phyloP scores from a whole-genome alignment of 2,113 vertebrate genomes.

The Danionella cerebrum region DNA sequence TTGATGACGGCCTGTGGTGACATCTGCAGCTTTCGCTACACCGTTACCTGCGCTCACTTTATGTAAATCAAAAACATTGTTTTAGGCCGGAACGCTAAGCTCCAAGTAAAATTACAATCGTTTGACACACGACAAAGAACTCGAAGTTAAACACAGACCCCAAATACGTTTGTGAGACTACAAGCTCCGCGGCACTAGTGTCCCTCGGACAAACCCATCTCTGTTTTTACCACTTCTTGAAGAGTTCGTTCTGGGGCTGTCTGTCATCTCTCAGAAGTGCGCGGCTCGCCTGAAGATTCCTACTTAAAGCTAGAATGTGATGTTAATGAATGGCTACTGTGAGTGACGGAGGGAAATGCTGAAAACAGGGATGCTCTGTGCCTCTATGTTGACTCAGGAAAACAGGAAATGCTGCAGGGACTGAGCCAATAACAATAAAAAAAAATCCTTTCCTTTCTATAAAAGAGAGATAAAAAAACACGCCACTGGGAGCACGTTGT shows the following conservation, averaged over 20 bases:
- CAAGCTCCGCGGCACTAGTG: not conserved
- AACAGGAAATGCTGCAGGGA: slow-evolving; percentile 19
- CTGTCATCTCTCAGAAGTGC: not conserved
- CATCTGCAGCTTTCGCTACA: too few species aligned
- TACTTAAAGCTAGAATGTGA: slow-evolving; percentile 13
- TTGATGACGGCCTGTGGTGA: too few species aligned
- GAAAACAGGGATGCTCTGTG: not conserved
- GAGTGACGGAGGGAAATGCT: slow-evolving; percentile 8
- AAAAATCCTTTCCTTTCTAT: not conserved
- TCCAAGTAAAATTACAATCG: too few species aligned
- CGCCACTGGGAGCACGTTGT: too few species aligned
- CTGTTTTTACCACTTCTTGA: not conserved
- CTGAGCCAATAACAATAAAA: slow-evolving; percentile 15
- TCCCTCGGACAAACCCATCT: not conserved
- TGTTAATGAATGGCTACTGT: slow-evolving; percentile 2
- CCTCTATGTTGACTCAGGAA: not conserved
- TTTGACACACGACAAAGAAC: not conserved
- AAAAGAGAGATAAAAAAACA: not conserved
- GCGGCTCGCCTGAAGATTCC: not conserved
- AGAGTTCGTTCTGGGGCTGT: not conserved
- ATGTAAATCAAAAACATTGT: too few species aligned
- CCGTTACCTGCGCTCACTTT: too few species aligned
- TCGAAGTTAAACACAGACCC: not conserved
- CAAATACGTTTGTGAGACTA: not conserved
- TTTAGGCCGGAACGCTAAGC: too few species aligned